Evolutionary conservation across 2,113 vertebrate genomes (phyloP), one percentile per base, ranked within the genome.

Genomic region (Podiceps cristatus): DNA sequence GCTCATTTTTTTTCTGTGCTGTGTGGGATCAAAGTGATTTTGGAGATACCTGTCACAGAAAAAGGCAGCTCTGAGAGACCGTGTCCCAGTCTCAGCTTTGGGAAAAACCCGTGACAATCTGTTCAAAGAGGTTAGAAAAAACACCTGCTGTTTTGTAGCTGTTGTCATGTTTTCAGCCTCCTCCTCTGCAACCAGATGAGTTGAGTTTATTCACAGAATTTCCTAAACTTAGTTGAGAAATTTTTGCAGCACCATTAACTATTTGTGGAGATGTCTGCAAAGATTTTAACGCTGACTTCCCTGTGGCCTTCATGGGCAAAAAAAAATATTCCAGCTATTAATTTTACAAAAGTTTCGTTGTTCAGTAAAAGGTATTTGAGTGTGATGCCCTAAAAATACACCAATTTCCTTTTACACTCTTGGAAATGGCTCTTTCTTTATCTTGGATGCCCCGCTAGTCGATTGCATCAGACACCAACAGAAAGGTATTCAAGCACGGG

Each of bases 391-490:
- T 82, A 85, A 94, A 89, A 97, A 89, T 83, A 67, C 59, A 92
- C 76, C 2, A 0, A 31, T 72, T 91, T 92, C 93, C 69, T 88
- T 86, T 80, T 81, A 66, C 35, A 20, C 62, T 75, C 76, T 85
- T 79, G 78, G 95, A 91, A 97, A 76, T 1, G 18, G 22, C 29
- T 14, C 81, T 96, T 8, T 96, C 93, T 97, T 95, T 96, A 92
- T 96, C 87, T 97, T 96, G 94, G 96, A 95, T 90, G 62, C 71
- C 50, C 80, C 8, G 5, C 4, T 4, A 96, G 80, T 73, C 7
- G 62, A 47, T 97, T 97, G 94, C 95, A 96, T 97, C 94, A 97
- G 97, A 66, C 84, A 87, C 49, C 50, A 68, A 87, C 69, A 91
- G 92, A 95, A 95, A 96, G 58, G 95, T 96, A 96, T 94, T 97